Evolutionary conservation across 2,113 vertebrate species (phyloP).

Genomic region (Indicator maculatus): DNA sequence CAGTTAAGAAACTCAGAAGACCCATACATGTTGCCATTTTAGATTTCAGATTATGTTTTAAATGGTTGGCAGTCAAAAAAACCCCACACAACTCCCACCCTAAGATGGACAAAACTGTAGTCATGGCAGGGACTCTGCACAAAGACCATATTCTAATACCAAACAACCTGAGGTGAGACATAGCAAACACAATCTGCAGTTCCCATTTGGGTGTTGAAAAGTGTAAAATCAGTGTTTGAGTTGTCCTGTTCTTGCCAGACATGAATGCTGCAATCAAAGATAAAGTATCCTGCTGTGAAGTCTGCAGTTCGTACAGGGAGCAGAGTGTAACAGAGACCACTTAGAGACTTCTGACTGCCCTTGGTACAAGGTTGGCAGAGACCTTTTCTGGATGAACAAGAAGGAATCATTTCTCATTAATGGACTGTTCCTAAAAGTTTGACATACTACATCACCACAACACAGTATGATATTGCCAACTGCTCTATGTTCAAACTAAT

Average conservation of each 20-base stretch:
- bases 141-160: neutral
- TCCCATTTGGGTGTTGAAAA: constrained; percentile 44
- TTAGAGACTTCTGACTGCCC: constrained; percentile 34
- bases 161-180: constrained; percentile 2
- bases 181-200: neutral
- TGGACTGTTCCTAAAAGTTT: neutral
- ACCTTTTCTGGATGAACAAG: neutral
- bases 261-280: constrained; percentile 37
- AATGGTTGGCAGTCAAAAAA: neutral
- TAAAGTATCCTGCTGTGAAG: constrained; percentile 35
- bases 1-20: neutral
- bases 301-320: neutral
- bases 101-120: neutral
- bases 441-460: neutral
- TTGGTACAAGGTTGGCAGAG: constrained; percentile 46
- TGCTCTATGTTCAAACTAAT: neutral
- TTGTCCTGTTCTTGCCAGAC: constrained; percentile 49
- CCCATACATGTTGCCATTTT: neutral
- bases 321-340: constrained; percentile 17
- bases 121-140: neutral
- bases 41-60: neutral
- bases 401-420: neutral
- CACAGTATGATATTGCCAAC: neutral
- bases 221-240: constrained; percentile 44
- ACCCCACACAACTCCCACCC: rapidly evolving